A percentile compares a stretch with the other conserved stretches of the same genome.
Evolutionary conservation across 2,888 invertebrate species (phyloP).

Genomic region (Xiphydria camelus): DNA sequence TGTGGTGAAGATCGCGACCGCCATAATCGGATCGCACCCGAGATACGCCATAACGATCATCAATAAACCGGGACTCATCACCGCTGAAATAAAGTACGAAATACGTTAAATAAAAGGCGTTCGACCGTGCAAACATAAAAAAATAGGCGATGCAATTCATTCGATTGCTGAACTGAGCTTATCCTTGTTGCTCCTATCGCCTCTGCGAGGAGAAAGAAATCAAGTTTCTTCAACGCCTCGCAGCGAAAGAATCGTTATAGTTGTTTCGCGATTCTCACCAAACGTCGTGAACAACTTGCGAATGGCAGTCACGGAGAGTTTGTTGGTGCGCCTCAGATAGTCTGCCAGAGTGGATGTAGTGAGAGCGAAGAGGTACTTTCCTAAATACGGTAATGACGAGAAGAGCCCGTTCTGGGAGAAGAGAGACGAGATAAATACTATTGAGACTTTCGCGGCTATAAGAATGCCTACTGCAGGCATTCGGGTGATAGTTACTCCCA

Average conservation of each 20-base stretch:
- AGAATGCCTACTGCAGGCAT: neutral
- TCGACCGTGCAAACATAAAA: neutral
- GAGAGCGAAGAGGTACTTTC: constrained; percentile 81
- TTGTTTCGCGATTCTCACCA: no score
- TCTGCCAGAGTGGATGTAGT: constrained; percentile 76
- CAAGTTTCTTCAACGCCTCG: constrained; percentile 2
- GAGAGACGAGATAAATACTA: constrained; percentile 9
- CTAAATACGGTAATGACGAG: constrained; percentile 84
- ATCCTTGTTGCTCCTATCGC: no score
- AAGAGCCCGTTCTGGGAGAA: constrained; percentile 74
- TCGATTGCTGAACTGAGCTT: neutral
- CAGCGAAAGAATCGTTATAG: no score
- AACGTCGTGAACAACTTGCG: constrained; percentile 71
- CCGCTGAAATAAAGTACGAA: constrained; percentile 57
- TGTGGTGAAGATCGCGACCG: constrained; percentile 77
- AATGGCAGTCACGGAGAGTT: constrained; percentile 73
- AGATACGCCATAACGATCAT: constrained; percentile 76
- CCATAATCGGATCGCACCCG: constrained; percentile 71
- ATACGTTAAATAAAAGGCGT: neutral
- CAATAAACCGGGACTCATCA: constrained; percentile 68
- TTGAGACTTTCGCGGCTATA: neutral
- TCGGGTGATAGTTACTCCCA: no score
- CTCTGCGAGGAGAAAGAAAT: no score
- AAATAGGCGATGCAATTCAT: neutral
- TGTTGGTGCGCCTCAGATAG: constrained; percentile 68